phyloP scores from a whole-genome alignment of 2,113 vertebrate species.

The rabbit (Oryctolagus cuniculus) region DNA sequence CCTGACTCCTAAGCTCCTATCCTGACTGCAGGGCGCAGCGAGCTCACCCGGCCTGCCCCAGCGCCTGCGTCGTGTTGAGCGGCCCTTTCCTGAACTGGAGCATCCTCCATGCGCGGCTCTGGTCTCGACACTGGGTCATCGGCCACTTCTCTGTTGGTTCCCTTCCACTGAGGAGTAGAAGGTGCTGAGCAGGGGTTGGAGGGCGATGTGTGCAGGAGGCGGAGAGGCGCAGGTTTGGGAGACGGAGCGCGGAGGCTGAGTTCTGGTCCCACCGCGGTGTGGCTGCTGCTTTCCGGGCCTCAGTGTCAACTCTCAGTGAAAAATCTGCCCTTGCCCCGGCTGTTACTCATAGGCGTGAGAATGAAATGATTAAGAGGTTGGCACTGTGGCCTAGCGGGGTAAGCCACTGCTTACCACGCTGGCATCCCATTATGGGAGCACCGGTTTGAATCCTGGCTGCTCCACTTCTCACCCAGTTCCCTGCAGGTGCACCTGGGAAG shows the following conservation, averaged over 20 bases:
- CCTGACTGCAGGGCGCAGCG: neutral
- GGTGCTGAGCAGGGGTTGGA: neutral
- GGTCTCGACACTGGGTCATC: neutral
- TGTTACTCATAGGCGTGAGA: neutral
- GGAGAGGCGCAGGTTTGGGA: conserved; percentile 4
- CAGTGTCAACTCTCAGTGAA: neutral
- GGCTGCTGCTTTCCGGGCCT: neutral
- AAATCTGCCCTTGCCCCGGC: neutral
- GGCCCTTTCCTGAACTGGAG: neutral
- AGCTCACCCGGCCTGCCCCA: neutral
- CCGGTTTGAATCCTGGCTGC: too few species aligned
- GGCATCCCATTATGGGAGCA: too few species aligned
- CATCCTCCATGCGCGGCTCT: neutral
- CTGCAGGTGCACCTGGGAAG: neutral
- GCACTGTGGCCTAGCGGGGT: too few species aligned
- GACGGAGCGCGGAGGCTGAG: neutral
- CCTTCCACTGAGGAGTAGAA: neutral
- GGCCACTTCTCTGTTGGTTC: neutral
- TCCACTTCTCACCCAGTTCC: too few species aligned
- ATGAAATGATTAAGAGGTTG: neutral
- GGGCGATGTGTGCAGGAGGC: too few species aligned
- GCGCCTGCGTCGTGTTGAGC: neutral
- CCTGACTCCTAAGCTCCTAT: neutral
- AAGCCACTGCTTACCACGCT: too few species aligned
- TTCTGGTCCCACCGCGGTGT: neutral